Evolutionary conservation across 2,888 invertebrate species (phyloP), one percentile per base, ranked within the genome.

Genomic region (Athrips mouffetella): DNA sequence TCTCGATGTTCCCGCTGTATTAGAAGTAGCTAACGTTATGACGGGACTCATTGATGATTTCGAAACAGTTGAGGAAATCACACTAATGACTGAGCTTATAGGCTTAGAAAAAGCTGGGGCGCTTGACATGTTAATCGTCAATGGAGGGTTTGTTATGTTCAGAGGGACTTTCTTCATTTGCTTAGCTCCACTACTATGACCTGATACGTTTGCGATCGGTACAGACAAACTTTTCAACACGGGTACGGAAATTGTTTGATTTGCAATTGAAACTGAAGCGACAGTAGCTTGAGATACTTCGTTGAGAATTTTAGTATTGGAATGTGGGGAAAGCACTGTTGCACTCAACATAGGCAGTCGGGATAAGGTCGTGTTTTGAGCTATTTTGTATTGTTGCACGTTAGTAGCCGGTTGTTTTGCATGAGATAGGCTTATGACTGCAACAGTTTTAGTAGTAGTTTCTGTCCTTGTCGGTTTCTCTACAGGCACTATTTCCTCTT

Each of bases 251-350:
- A 89, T 89, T 3, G 89, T 89, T 55, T 89, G 89, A 55, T 89
- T 89, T 3, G 89, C 89, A 35, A 89, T 89, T 1, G 89, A 89
- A 4, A 89, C 89, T 0, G 89, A 89, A 7, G 89, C 89, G 1
- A 89, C 91, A 8, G 91, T 91, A 3, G 91, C 90, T 69, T 90
- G 91, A 1, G 90, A 89, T 1, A 90, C 90, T 60, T 91, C 91
- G 47, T 90, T 89, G 0, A 89, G 73, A 29, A 89, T 83, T 57
- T 88, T 89, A 1, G 88, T 80, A 49, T 86, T 84, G 1, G 83
- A 56, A 54, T 87, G 87, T 3, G 82, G 84, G 1, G 86, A 73
- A 1, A 81, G 61, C 5, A 80, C 66, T 0, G 80, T 68, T 8
- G 80, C 73, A 47, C 81, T 82, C 8, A 87, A 65, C 8, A 87